These are phyloP conservation scores for Eulemur rubriventer DNA, from an alignment of 2,797 vertebrate genomes.

Conservation along the genomic window DNA sequence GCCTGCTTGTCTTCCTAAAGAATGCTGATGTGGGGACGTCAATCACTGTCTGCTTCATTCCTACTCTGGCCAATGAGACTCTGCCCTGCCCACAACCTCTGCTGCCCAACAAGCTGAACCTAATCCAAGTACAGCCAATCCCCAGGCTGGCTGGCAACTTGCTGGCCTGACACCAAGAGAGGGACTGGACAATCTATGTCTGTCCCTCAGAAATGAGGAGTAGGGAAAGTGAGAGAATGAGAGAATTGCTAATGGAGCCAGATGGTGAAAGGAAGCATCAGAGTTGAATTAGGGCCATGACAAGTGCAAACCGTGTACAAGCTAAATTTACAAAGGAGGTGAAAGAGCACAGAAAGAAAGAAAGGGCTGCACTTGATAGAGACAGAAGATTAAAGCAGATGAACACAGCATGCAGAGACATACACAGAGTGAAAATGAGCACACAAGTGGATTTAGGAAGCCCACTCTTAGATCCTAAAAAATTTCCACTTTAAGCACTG, in stretches of 20 bases:
- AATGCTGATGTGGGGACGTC: neutral
- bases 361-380: neutral
- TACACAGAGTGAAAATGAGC: neutral
- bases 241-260: too few relatives aligned
- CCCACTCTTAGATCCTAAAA: neutral
- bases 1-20: neutral
- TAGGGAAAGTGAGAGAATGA: too few relatives aligned
- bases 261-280: too few relatives aligned
- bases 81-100: neutral
- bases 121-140: neutral
- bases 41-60: neutral
- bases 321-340: neutral
- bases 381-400: neutral
- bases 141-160: neutral
- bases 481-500: neutral
- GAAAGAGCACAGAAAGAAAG: neutral
- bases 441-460: neutral
- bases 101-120: neutral
- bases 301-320: neutral
- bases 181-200: neutral
- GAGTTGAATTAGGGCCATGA: too few relatives aligned
- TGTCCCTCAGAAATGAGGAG: neutral
- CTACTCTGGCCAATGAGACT: neutral
- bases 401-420: neutral
- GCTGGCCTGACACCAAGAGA: neutral